Evolutionary conservation across 2,888 invertebrate genomes (phyloP).

Genomic region (Rhagium mordax): DNA sequence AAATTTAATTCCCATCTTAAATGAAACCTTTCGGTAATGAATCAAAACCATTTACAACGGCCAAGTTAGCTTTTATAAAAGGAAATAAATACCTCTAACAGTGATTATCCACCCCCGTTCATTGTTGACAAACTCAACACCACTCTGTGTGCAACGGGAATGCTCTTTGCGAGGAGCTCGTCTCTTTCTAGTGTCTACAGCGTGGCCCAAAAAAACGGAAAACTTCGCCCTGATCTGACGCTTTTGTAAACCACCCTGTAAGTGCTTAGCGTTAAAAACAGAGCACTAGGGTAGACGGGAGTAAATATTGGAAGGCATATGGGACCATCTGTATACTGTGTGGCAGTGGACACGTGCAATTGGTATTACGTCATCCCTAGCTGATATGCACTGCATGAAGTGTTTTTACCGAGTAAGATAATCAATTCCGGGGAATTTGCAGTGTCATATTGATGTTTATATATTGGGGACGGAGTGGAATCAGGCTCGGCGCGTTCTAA

Average conservation of each 20-base stretch:
- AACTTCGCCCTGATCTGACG: no score
- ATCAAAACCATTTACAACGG: slow-evolving; percentile 28
- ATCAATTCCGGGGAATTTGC: slow-evolving; percentile 43
- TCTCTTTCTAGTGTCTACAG: slow-evolving; percentile 1
- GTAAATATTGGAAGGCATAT: slow-evolving; percentile 48
- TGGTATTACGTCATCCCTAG: slow-evolving; percentile 44
- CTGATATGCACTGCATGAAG: slow-evolving; percentile 39
- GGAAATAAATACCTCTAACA: slow-evolving; percentile 42
- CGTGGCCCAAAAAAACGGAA: slow-evolving; percentile 11
- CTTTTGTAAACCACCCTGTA: slow-evolving; percentile 11
- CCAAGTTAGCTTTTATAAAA: slow-evolving; percentile 32
- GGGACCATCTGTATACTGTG: slow-evolving; percentile 48
- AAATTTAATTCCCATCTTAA: slow-evolving; percentile 21
- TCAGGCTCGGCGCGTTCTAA: slow-evolving; percentile 1
- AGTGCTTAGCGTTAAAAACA: not conserved
- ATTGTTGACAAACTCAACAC: slow-evolving; percentile 42
- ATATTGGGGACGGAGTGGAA: not conserved
- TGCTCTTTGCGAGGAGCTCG: slow-evolving; percentile 1
- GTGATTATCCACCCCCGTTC: slow-evolving; percentile 39
- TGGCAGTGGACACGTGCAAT: slow-evolving; percentile 45
- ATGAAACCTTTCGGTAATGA: slow-evolving; percentile 20
- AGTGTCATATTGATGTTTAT: slow-evolving; percentile 30
- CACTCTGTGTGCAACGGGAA: slow-evolving; percentile 34
- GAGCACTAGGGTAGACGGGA: slow-evolving; percentile 4
- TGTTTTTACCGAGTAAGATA: slow-evolving; percentile 40